Percentiles rank a stretch among this genome's conserved stretches.
Conservation (phyloP, 2,113 vertebrate species). For the Sminthopsis crassicaudata region DNA sequence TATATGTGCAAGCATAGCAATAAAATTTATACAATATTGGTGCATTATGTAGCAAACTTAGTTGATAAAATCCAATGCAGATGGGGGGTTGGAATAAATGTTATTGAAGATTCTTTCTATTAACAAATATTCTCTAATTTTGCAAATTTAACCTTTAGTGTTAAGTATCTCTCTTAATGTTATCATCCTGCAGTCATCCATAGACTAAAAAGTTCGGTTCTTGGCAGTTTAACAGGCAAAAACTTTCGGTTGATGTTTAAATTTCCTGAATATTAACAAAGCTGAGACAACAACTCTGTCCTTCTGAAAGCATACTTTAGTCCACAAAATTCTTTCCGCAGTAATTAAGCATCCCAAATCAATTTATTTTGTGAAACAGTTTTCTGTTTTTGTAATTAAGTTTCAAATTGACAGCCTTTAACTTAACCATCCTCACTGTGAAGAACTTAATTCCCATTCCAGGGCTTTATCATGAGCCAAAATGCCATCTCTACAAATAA, state of each 20-base stretch:
- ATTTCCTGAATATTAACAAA: constrained; percentile 51
- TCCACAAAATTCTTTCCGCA: constrained; percentile 30
- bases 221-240: neutral
- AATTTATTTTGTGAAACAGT: constrained; percentile 52
- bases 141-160: neutral
- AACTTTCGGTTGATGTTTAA: neutral
- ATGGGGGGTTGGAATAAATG: neutral
- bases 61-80: neutral
- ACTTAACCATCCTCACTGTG: constrained; percentile 24
- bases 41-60: neutral
- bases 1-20: neutral
- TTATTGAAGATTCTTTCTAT: neutral
- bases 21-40: neutral
- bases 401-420: constrained; percentile 66
- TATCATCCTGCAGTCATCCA: neutral
- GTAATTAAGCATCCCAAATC: constrained; percentile 40
- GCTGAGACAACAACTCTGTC: neutral
- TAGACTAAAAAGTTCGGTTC: neutral
- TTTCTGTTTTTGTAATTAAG: constrained; percentile 60
- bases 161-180: neutral
- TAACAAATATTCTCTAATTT: neutral
- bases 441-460: constrained; percentile 61
- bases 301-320: constrained; percentile 14
- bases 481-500: constrained; percentile 66
- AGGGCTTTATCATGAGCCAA: constrained; percentile 23